These are phyloP conservation scores for Hemicordylus capensis DNA, from an alignment of 2,113 vertebrate genomes.

Conservation along the genomic window DNA sequence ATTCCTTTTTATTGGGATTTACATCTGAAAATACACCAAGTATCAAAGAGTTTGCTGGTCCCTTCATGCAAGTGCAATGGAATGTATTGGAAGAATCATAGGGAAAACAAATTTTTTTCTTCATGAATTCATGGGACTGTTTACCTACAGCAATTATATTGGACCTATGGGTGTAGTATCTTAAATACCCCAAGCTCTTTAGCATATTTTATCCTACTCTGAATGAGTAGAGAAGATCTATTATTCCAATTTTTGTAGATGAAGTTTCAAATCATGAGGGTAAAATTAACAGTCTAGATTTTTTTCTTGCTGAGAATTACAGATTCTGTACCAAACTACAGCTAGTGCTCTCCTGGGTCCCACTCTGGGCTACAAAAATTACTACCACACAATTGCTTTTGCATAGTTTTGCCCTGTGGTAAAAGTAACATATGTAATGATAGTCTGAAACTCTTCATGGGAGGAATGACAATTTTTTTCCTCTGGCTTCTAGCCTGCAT, in stretches of 20 bases:
- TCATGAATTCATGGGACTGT: neutral
- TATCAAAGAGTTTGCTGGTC: too few relatives aligned
- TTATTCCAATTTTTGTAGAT: constrained; percentile 14
- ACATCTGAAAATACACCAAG: constrained; percentile 17
- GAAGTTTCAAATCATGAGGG: neutral
- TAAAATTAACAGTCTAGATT: constrained; percentile 10
- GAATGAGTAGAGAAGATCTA: neutral
- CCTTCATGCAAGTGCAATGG: neutral
- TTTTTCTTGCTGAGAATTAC: constrained; percentile 16
- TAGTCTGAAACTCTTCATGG: neutral
- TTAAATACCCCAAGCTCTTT: neutral
- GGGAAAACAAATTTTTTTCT: neutral
- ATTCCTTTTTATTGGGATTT: constrained; percentile 39
- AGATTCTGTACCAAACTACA: constrained; percentile 7
- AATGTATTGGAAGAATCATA: neutral
- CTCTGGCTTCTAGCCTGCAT: neutral
- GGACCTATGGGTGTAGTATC: neutral
- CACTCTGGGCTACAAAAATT: constrained; percentile 9
- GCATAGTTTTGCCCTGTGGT: neutral
- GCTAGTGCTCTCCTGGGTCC: neutral
- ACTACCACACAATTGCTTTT: neutral
- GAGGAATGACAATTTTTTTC: too few relatives aligned
- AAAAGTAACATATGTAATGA: constrained; percentile 17
- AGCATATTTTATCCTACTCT: neutral
- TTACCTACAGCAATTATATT: neutral